Base-by-base conservation (phyloP, 2,797 vertebrate genomes). In the Harpagifer antarcticus region DNA sequence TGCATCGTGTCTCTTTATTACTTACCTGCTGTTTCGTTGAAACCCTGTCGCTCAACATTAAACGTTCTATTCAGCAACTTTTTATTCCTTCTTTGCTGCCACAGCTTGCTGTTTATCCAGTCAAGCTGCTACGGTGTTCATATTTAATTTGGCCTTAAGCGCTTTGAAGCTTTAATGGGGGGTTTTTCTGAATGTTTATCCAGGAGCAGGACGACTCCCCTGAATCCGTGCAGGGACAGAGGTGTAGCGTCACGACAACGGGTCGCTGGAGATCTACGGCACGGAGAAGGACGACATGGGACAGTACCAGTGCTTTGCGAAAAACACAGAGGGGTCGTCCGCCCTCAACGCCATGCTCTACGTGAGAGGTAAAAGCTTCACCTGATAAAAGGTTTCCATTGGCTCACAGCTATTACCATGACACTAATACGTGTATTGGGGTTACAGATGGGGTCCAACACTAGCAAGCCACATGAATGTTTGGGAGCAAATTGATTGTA, bases 161-260 rank as follows among this genome's bases (percentile, higher is more conserved):
- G 43, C 20, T 69, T 19, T 15, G 15, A 60, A 52, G 23, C 20
- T 63, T 47, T 12, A 7, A 62, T 43, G 12, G 9, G 9, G 5
- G 65, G 17, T 64, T 60, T 58, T 64, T 73, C 3, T 78, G 3
- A 44, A 78, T 81, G 15, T 69, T 56, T 74, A 1, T 76, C 17
- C 85, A 99, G 98, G 98, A 94, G 95, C 50, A 96, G 91, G 96
- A 95, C 0, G 96, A 97, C 33, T 96, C 92, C 57, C 88, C 94
- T 1, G 87, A 90, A 19, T 91, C 94, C 0, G 92, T 98, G 1
- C 90, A 94, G 8, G 83, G 94, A 0, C 78, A 68, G 0, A 93
- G 92, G 42, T 96, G 97, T 12, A 83, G 61, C 0, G 4, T 94
- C 92, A 96, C 6, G 84, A 90, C 73, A 97, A 98, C 0, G 97